Percentiles rank a stretch among this genome's conserved stretches.
These are phyloP conservation scores for Argyrosomus regius DNA, from an alignment of 2,797 vertebrate species.

Conservation along the genomic window DNA sequence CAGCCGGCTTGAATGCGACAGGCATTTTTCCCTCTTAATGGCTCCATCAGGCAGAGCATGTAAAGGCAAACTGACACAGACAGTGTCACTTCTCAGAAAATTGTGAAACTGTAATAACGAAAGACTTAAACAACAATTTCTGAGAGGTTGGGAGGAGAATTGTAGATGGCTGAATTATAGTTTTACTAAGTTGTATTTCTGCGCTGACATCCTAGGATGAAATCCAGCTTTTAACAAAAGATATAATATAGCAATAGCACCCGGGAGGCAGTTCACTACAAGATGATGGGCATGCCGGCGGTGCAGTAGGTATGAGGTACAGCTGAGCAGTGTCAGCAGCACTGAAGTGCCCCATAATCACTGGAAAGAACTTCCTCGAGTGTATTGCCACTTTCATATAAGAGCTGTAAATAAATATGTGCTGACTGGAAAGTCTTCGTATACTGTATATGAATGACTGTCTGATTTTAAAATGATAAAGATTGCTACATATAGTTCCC, in stretches of 20 bases:
- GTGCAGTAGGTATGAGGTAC: conserved; percentile 39
- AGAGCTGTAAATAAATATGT: conserved; percentile 34
- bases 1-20: conserved; percentile 35
- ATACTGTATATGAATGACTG: conserved; percentile 1
- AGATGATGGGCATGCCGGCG: conserved; percentile 32
- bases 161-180: conserved; percentile 32
- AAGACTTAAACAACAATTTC: conserved; percentile 32
- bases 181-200: conserved; percentile 44
- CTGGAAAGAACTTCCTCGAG: conserved; percentile 33
- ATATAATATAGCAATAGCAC: conserved; percentile 32
- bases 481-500: not conserved
- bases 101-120: conserved; percentile 27
- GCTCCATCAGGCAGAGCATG: conserved; percentile 62
- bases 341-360: conserved; percentile 46
- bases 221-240: conserved; percentile 49
- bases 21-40: conserved; percentile 66
- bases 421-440: conserved; percentile 8
- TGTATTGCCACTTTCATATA: conserved; percentile 24
- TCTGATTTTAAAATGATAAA: conserved; percentile 17
- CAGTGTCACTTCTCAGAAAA: conserved; percentile 41
- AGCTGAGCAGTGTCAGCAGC: conserved; percentile 53
- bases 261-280: conserved; percentile 33
- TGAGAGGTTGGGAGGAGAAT: conserved; percentile 15
- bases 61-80: conserved; percentile 62
- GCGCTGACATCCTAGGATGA: conserved; percentile 45